Base-by-base conservation (phyloP, 2,888 invertebrate species). In the Neria commutata region DNA sequence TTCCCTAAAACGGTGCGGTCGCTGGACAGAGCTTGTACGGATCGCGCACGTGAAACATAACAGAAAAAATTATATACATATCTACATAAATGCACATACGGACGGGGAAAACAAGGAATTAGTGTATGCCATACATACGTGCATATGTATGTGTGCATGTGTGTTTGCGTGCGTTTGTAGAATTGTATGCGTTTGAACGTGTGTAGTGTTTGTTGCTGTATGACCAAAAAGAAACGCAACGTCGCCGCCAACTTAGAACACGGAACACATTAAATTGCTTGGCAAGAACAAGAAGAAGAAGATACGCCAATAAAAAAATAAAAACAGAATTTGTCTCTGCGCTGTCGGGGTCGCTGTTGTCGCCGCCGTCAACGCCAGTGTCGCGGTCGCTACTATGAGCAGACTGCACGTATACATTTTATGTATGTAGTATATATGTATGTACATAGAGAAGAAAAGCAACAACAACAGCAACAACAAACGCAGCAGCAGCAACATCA, bases 1-100 rank as follows among this genome's bases (percentile, higher is more conserved):
- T 80, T 79, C 77, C 77, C 79, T 80, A 69, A 73, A 73, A 74
- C 75, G 73, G 76, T 75, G 74, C 78, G 78, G 78, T 77, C 78
- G 78, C 70, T 54, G 61, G 55, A 61, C 56, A 51, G 47, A 54
- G 24, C 33, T 34, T 24, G 33, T 54, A 48, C 46, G 37, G 48
- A 48, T 10, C 53, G 56, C 59, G 53, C 61, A 65, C 17, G 33
- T 55, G 54, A 52, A 64, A 57, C 56, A 47, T 45, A 37, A 37
- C 42, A 46, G 11, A 14, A 29, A 50, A 26, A 50, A 42, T 17
- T 33, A 50, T 2, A 50, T 24, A 17, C 50, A 56, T 51, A 33
- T 40, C 10, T 48, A 52, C 54, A 52, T 24, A 56, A 49, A 56
- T 46, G 58, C 51, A 61, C 5, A 23, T 37, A 47, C 23, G 3